Base-by-base conservation (phyloP, 2,888 invertebrate genomes). In the Tineola bisselliella region DNA sequence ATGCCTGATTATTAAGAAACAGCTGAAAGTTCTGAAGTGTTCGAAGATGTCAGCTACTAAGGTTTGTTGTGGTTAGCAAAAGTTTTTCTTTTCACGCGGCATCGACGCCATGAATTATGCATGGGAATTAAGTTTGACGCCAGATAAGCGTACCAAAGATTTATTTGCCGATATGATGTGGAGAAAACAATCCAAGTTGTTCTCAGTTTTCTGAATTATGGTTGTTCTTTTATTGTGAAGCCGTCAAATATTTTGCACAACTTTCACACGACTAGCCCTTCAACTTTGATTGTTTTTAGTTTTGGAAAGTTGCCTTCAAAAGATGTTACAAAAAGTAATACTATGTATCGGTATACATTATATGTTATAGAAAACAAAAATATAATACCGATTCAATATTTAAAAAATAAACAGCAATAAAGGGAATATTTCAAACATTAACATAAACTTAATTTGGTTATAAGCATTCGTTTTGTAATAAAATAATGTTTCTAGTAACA, bases 81-180 rank as follows among this genome's bases (percentile, higher is more conserved):
- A 62, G 56, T 63, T 63, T 64, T 60, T 10, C 61, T 60, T 59
- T 63, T 61, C 64, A 54, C 61, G 15, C 54, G 58, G 59, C 61
- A 63, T 65, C 63, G 63, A 76, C 79, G 76, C 77, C 66, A 83
- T 86, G 86, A 84, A 84, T 86, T 83, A 86, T 86, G 79, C 81
- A 84, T 83, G 76, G 80, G 83, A 84, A 86, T 86, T 84, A 84
- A 83, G 76, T 84, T 84, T 83, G 83, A 84, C 81, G 81, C 73
- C 74, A 82, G 86, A 86, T 86, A 86, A 84, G 80, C 79, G 78
- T 74, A 76, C 72, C 65, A 77, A 82, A 86, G 87, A 86, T 87
- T 84, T 87, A 86, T 84, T 82, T 77, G 75, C 73, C 79, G 81
- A 81, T 84, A 84, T 84, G 84, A 84, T 81, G 84, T 84, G 82